Evolutionary conservation across 2,113 vertebrate species (phyloP).

Genomic region (Tachuris rubrigastra): DNA sequence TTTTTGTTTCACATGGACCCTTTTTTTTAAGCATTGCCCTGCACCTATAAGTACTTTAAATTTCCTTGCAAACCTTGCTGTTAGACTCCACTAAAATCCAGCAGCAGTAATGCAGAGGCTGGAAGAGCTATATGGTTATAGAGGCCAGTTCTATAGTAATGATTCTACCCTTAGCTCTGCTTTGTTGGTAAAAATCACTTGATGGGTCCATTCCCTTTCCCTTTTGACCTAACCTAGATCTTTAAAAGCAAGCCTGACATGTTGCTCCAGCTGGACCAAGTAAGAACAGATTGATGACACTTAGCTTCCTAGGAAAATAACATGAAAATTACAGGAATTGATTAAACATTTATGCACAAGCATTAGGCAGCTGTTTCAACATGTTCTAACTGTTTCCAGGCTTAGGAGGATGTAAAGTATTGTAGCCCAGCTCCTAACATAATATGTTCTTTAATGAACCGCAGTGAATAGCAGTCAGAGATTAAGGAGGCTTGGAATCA

Average conservation of each 20-base stretch:
- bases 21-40: neutral
- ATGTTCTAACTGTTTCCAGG: neutral
- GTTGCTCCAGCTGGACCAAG: neutral
- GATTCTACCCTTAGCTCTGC: neutral
- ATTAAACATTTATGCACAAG: neutral
- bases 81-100: neutral
- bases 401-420: neutral
- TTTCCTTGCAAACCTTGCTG: neutral
- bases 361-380: neutral
- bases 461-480: slow-evolving; percentile 15
- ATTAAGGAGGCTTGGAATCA: slow-evolving; percentile 32
- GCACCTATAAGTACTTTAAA: neutral
- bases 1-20: neutral
- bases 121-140: neutral
- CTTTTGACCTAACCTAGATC: neutral
- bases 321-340: neutral
- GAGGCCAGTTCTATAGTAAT: neutral
- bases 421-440: neutral
- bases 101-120: neutral
- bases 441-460: slow-evolving; percentile 34
- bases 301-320: neutral
- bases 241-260: no score
- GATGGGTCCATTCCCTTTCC: neutral
- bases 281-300: neutral
- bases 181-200: neutral